phyloP scores from a whole-genome alignment of 2,888 invertebrate species.

The Diarsia dahlii region DNA sequence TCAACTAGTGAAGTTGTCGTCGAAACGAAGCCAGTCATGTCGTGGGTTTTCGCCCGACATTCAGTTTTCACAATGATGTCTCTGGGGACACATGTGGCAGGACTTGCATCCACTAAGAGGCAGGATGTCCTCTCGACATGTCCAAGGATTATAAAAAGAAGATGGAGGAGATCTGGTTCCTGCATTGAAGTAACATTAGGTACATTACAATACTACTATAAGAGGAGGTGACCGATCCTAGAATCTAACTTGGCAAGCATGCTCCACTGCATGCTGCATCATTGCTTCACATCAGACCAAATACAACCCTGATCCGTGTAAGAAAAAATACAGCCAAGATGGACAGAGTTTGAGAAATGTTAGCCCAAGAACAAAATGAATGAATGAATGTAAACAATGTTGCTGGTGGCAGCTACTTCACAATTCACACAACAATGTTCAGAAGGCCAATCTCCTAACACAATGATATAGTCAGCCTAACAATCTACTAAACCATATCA shows the following conservation, averaged over 20 bases:
- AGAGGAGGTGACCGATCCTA: background rate
- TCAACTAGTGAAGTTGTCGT: background rate
- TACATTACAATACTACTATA: background rate
- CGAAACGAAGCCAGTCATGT: background rate
- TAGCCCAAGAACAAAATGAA: background rate
- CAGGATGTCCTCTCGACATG: too few species aligned
- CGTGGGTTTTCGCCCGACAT: background rate
- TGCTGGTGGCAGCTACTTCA: too few species aligned
- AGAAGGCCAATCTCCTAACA: background rate
- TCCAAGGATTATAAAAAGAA: background rate
- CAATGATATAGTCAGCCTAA: conserved; percentile 11
- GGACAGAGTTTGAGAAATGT: background rate
- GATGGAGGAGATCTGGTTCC: background rate
- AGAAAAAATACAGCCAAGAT: background rate
- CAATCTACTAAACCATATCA: conserved; percentile 11
- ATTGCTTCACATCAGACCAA: background rate
- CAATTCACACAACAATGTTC: background rate
- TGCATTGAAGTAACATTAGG: background rate
- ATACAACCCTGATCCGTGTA: background rate
- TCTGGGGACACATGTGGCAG: background rate
- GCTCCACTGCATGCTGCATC: background rate
- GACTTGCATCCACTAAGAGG: background rate
- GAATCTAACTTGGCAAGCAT: background rate
- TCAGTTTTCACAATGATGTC: background rate
- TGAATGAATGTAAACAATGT: background rate